Base-by-base conservation (phyloP, 1,140 invertebrate genomes). In the Neuroterus valhalla region DNA sequence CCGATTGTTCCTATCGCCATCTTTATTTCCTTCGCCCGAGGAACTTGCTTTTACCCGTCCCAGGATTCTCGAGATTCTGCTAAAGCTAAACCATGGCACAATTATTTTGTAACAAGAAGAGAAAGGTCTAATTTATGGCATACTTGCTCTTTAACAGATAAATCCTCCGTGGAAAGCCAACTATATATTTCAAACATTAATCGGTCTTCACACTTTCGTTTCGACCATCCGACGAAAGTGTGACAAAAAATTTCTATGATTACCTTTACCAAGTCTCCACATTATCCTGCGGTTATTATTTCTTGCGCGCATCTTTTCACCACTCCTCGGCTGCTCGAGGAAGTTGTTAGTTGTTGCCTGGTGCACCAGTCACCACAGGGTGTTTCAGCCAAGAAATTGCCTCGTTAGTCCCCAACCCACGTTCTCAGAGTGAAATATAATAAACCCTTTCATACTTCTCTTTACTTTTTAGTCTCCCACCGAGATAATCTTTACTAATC, bases 101-200 rank as follows among this genome's bases (percentile, higher is more conserved):
- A 78, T 81, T 78, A 76, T 77, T 78, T 76, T 78, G 76, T 74
- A 78, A 76, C 26, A 70, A 50, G 66, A 77, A 52, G 80, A 79
- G 77, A 79, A 79, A 81, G 77, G 76, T 62, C 69, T 42, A 75
- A 77, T 77, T 78, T 62, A 48, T 74, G 80, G 67, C 73, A 77
- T 78, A 73, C 72, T 46, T 71, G 73, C 76, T 74, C 72, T 74
- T 77, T 67, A 44, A 14, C 66, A 75, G 72, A 73, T 77, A 72
- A 69, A 66, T 44, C 48, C 66, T 38, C 68, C 46, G 12, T 43
- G 23, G 23, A 31, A 31, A 43, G 66, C 17, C 50, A 69, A 68
- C 69, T 67, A 68, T 66, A 68, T 66, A 45, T 21, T 70, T 66
- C 68, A 38, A 44, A 45, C 19, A 43, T 21, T 38, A 62, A 77